Conservation (phyloP, 1,140 invertebrate species). For the Panonychus citri region DNA sequence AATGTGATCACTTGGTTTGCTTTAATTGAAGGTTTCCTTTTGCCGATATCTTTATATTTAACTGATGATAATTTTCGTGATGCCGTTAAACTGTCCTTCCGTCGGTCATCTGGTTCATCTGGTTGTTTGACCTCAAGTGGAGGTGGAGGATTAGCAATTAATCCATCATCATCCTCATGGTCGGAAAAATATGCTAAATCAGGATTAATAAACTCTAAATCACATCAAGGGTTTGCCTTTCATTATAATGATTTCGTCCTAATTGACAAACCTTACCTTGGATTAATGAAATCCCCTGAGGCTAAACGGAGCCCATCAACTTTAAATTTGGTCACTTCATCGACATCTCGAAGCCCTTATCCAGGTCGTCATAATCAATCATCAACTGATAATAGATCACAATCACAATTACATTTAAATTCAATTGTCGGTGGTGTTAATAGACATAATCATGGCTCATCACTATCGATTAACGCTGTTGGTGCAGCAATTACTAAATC, state of each 20-base stretch:
- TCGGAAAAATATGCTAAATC: no score
- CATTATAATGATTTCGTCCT: slow-evolving; percentile 5
- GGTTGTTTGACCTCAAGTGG: neutral
- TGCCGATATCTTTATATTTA: slow-evolving; percentile 6
- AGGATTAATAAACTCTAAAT: neutral
- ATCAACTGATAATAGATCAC: neutral
- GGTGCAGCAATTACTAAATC: neutral
- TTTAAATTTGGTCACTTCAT: neutral
- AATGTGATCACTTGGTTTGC: slow-evolving; percentile 9
- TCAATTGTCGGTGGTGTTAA: neutral
- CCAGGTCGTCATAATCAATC: neutral
- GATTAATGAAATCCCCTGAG: neutral
- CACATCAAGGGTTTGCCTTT: neutral
- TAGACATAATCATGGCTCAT: neutral
- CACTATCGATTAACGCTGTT: neutral
- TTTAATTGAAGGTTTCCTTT: slow-evolving; percentile 7
- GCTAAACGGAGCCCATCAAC: neutral
- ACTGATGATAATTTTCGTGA: slow-evolving; percentile 9
- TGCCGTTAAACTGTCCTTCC: slow-evolving; percentile 3
- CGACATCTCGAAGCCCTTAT: neutral
- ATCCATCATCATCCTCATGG: neutral
- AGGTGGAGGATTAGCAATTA: neutral
- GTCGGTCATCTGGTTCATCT: neutral
- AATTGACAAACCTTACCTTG: slow-evolving; percentile 2
- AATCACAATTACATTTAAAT: neutral